Base-by-base conservation (phyloP, 1,140 invertebrate species). In the Drosophila subobscura region DNA sequence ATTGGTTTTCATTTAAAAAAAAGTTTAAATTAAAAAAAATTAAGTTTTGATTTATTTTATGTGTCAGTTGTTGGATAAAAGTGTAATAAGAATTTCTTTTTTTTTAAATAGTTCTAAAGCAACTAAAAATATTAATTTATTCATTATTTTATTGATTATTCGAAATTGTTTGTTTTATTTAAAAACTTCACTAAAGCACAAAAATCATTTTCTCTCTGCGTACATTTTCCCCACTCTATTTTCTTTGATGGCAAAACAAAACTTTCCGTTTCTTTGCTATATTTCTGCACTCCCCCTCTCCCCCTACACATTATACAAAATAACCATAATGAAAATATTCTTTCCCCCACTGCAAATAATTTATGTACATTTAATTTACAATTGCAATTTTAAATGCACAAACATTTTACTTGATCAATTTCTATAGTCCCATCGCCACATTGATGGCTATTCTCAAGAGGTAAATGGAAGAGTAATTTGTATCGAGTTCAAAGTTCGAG, bases 371-470 rank as follows among this genome's bases (percentile, higher is more conserved):
- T 57, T 47, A 14, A 60, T 75, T 83, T 54, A 65, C 2, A 66
- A 78, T 27, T 83, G 65, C 65, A 70, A 71, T 42, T 66, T 77
- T 67, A 27, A 53, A 60, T 50, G 90, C 89, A 92, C 89, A 68
- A 72, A 25, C 91, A 50, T 74, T 51, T 79, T 77, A 29, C 7
- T 71, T 64, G 57, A 77, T 90, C 79, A 78, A 66, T 92, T 84
- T 90, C 64, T 92, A 91, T 94, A 96, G 96, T 95, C 95, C 95
- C 91, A 95, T 96, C 94, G 95, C 95, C 94, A 95, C 94, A 92
- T 95, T 96, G 93, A 95, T 96, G 95, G 95, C 95, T 93, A 93
- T 96, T 91, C 93, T 96, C 91, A 94, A 95, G 93, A 97, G 96
- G 96, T 96, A 97, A 95, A 77, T 85, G 40, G 44, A 70, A 60